phyloP scores from a whole-genome alignment of 1,140 invertebrate genomes.

The Drosophila guanche region DNA sequence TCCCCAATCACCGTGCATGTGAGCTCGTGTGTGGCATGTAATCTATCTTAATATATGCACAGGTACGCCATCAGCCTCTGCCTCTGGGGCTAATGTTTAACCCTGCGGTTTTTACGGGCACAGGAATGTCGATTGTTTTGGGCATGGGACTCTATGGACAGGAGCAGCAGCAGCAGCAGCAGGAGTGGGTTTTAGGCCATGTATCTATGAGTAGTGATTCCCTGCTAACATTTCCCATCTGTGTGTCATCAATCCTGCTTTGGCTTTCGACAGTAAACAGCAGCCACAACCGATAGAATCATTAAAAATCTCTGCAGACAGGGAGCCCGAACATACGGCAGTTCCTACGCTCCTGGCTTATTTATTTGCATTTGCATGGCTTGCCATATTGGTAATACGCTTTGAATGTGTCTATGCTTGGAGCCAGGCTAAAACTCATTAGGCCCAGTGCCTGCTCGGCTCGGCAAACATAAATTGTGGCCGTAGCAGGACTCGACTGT shows the following conservation, averaged over 20 bases:
- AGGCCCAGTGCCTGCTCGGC: conserved; percentile 9
- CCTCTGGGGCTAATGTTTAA: conserved; percentile 23
- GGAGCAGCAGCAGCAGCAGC: too few species aligned
- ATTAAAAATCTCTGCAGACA: conserved; percentile 32
- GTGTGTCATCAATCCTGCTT: conserved; percentile 47
- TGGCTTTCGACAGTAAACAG: conserved; percentile 30
- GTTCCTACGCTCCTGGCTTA: conserved; percentile 8
- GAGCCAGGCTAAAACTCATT: conserved; percentile 58
- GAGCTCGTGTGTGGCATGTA: conserved; percentile 39
- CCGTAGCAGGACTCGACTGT: conserved; percentile 5
- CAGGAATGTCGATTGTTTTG: too few species aligned
- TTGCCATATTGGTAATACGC: neutral
- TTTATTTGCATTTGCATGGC: conserved; percentile 34
- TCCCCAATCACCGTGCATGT: conserved; percentile 13
- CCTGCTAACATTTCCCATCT: conserved; percentile 12
- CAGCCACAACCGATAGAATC: conserved; percentile 17
- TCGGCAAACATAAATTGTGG: conserved; percentile 65
- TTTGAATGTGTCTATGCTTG: neutral
- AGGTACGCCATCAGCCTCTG: conserved; percentile 8
- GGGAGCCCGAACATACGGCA: neutral
- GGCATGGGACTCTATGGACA: too few species aligned
- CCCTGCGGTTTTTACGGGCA: conserved; percentile 25
- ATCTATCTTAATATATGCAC: conserved; percentile 80
- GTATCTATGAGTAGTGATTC: too few species aligned
- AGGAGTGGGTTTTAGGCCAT: too few species aligned